phyloP scores from a whole-genome alignment of 2,113 vertebrate genomes.

The Cephalopholis sonnerati region DNA sequence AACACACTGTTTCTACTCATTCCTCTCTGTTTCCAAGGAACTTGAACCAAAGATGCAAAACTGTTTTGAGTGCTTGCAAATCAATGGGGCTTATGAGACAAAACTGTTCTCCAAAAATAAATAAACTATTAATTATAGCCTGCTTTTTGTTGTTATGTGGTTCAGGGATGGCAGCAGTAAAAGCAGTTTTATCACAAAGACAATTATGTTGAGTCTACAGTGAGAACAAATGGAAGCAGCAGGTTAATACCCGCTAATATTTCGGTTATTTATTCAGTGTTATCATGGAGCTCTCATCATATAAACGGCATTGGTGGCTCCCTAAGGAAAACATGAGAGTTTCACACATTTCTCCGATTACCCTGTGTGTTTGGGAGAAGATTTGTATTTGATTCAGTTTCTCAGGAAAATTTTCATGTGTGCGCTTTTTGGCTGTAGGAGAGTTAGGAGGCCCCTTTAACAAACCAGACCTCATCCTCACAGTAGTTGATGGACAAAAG shows the following conservation, averaged over 20 bases:
- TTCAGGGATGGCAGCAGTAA: neutral
- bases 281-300: conserved; percentile 16
- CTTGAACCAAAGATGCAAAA: conserved; percentile 22
- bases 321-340: conserved; percentile 38
- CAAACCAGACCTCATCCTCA: conserved; percentile 54
- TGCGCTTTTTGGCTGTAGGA: conserved; percentile 30
- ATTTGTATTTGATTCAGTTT: conserved; percentile 56
- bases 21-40: conserved; percentile 42
- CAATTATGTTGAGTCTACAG: neutral
- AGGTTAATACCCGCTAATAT: conserved; percentile 14
- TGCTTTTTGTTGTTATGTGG: neutral
- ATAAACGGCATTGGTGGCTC: conserved; percentile 40
- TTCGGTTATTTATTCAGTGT: conserved; percentile 29
- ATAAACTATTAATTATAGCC: neutral
- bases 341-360: conserved; percentile 65
- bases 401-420: conserved; percentile 47
- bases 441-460: conserved; percentile 35
- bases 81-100: neutral
- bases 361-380: conserved; percentile 31
- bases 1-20: conserved; percentile 55
- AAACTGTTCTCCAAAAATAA: conserved; percentile 6
- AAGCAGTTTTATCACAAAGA: neutral
- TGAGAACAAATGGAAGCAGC: conserved; percentile 14
- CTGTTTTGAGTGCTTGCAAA: conserved; percentile 8
- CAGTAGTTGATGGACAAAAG: conserved; percentile 68